Base-by-base conservation (phyloP, 2,888 invertebrate genomes). In the Iselma pallidipennis region DNA sequence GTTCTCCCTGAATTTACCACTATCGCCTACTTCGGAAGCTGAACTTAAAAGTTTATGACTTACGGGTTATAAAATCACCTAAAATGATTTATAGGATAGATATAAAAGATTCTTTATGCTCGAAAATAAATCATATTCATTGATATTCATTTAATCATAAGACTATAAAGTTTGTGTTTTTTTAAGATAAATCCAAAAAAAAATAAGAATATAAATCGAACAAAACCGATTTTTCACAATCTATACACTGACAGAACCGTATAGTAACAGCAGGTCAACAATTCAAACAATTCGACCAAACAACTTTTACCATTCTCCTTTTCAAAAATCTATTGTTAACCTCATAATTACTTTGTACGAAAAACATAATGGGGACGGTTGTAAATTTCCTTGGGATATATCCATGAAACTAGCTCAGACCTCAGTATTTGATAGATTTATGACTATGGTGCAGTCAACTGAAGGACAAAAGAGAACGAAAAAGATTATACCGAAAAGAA, bases 341-440 rank as follows among this genome's bases (percentile, higher is more conserved):
- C 52, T 61, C 57, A 65, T 65, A 65, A 65, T 65, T 65, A 65
- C 61, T 59, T 59, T 65, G 65, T 59, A 57, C 61, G 56, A 58
- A 49, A 16, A 12, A 52, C 45, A 65, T 59, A 61, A 65, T 62
- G 42, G 58, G 33, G 55, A 53, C 21, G 7, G 65, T 55, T 55
- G 64, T 64, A 65, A 65, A 65, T 61, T 57, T 59, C 16, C 49
- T 59, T 37, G 55, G 55, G 56, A 59, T 42, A 42, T 9, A 6
- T 63, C 55, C 59, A 59, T 63, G 59, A 63, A 63, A 55, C 58
- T 51, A 26, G 51, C 51, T 26, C 51, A 28, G 51, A 50, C 28
- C 50, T 6, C 19, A 45, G 55, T 54, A n/a, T 37, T 16, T 55
- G 63, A 63, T 55, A 37, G 63, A 63, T 63, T 63, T 63, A 63